These are phyloP conservation scores for Ammospiza nelsoni DNA, from an alignment of 2,113 vertebrate species.

Conservation along the genomic window DNA sequence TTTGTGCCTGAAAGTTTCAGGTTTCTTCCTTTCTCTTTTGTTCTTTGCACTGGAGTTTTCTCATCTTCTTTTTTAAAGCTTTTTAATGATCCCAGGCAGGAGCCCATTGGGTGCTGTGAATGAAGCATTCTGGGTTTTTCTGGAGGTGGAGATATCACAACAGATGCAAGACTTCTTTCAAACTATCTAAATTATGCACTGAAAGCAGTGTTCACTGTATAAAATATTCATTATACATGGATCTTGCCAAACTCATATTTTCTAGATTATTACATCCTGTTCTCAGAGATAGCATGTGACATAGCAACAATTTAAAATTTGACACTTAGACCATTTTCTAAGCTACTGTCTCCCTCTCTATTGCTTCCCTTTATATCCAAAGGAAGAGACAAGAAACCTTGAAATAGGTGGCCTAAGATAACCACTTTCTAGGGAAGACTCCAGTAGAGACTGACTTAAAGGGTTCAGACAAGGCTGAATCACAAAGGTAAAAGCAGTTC, in stretches of 20 bases:
- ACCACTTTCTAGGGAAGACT: not conserved
- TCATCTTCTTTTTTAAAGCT: not conserved
- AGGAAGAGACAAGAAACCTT: constrained; percentile 1
- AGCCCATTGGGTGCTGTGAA: not conserved
- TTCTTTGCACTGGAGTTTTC: not conserved
- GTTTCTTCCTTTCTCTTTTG: not conserved
- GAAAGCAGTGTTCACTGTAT: not conserved
- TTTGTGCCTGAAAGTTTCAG: not conserved
- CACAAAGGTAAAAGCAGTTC: not conserved
- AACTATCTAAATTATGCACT: constrained; percentile 49
- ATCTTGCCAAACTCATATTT: constrained; percentile 32
- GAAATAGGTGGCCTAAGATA: constrained; percentile 9
- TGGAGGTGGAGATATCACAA: constrained; percentile 34
- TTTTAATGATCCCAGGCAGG: not conserved
- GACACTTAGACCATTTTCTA: not conserved
- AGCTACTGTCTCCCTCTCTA: not conserved
- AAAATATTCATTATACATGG: constrained; percentile 44
- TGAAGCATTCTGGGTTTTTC: constrained; percentile 32
- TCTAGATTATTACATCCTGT: not conserved
- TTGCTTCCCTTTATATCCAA: not conserved
- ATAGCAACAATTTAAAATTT: constrained; percentile 36
- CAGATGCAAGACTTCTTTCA: constrained; percentile 47
- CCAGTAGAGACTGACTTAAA: not conserved
- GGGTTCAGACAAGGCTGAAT: not conserved
- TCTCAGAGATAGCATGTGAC: not conserved